Percentiles rank a stretch among this genome's conserved stretches.
Conservation (phyloP, 2,113 vertebrate genomes). For the Onychostoma macrolepis region DNA sequence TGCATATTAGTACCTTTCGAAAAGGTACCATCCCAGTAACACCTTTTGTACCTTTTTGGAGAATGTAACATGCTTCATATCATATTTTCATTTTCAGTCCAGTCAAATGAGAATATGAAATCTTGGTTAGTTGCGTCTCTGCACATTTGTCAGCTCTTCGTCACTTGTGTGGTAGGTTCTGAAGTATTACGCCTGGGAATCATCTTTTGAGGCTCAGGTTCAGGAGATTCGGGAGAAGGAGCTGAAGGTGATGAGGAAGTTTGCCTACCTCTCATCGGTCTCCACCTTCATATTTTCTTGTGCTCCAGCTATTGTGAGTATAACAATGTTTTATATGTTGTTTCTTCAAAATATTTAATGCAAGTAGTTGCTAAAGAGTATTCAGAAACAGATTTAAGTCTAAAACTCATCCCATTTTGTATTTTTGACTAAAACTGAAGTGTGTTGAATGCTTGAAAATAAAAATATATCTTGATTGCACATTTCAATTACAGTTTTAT, state of each 20-base stretch:
- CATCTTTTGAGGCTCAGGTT: constrained; percentile 85
- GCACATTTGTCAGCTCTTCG: background rate
- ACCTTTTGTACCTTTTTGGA: too few species aligned
- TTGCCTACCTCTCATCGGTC: constrained; percentile 78
- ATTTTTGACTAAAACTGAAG: background rate
- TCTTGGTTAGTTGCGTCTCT: background rate
- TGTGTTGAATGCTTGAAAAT: too few species aligned
- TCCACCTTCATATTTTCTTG: constrained; percentile 80
- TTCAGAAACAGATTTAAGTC: background rate
- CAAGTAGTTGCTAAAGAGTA: background rate
- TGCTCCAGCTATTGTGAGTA: constrained; percentile 87
- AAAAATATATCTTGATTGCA: too few species aligned
- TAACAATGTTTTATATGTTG: background rate
- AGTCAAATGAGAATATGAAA: background rate
- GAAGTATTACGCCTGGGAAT: constrained; percentile 96
- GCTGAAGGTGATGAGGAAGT: constrained; percentile 81
- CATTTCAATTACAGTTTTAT: background rate
- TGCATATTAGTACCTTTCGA: too few species aligned
- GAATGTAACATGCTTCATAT: too few species aligned
- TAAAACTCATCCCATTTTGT: background rate
- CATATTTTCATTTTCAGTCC: background rate
- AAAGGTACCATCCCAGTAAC: too few species aligned
- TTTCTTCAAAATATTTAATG: too few species aligned
- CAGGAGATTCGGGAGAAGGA: constrained; percentile 79
- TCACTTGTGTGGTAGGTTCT: constrained; percentile 79